Percentiles rank a stretch among this genome's conserved stretches.
phyloP scores from a whole-genome alignment of 2,113 vertebrate species.

The Xerus inauris region DNA sequence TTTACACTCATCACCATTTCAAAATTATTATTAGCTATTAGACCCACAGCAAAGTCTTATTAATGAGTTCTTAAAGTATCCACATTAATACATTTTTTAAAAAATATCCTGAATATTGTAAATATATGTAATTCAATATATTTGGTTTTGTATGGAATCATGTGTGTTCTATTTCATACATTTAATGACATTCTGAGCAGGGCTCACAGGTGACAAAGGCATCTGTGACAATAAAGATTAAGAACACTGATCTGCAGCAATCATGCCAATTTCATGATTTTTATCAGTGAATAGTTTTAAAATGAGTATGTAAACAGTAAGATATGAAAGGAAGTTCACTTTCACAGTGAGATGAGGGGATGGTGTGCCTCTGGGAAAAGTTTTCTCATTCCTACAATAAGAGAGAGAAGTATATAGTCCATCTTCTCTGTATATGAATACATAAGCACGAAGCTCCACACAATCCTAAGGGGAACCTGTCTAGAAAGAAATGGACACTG shows the following conservation, averaged over 20 bases:
- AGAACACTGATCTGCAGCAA: background rate
- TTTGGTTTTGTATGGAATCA: slow-evolving; percentile 28
- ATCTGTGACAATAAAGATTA: slow-evolving; percentile 45
- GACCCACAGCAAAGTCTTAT: background rate
- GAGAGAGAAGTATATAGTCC: background rate
- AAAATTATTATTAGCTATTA: slow-evolving; percentile 48
- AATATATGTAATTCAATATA: background rate
- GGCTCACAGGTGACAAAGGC: background rate
- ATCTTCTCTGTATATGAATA: slow-evolving; percentile 32
- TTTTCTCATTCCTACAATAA: slow-evolving; percentile 49
- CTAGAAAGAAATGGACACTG: slow-evolving; percentile 16
- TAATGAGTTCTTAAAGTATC: slow-evolving; percentile 47
- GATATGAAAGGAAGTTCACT: slow-evolving; percentile 47
- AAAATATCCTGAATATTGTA: background rate
- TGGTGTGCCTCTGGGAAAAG: background rate
- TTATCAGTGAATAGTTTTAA: slow-evolving; percentile 17
- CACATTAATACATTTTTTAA: background rate
- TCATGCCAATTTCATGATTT: background rate
- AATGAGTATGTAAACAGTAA: slow-evolving; percentile 23
- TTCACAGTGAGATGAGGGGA: background rate
- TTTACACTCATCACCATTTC: slow-evolving; percentile 20
- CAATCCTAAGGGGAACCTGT: background rate
- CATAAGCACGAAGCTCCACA: background rate
- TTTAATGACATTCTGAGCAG: slow-evolving; percentile 35
- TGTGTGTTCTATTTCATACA: slow-evolving; percentile 20